Conservation (phyloP, 2,797 vertebrate species). For the Epinephelus malabaricus region DNA sequence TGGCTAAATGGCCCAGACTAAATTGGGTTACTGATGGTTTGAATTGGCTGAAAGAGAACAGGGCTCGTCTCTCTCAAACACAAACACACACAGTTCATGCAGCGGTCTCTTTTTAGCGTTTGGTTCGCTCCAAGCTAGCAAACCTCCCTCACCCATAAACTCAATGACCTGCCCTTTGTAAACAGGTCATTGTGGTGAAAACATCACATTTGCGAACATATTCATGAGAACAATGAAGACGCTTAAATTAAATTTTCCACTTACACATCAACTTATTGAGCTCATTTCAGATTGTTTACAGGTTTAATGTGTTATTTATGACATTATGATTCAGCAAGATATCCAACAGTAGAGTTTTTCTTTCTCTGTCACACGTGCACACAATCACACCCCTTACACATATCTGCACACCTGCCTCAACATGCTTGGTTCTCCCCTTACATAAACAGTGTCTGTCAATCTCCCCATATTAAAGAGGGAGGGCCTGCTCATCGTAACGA, state of each 20-base stretch:
- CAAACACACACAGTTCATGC: conserved; percentile 22
- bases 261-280: neutral
- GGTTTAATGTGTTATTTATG: neutral
- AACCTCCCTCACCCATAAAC: conserved; percentile 3
- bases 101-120: conserved; percentile 2
- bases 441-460: conserved; percentile 44
- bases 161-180: neutral
- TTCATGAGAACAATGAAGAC: neutral
- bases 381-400: conserved; percentile 24
- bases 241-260: neutral
- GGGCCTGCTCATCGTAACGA: neutral
- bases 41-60: conserved; percentile 47
- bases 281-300: neutral
- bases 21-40: conserved; percentile 48
- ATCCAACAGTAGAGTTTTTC: neutral
- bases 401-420: conserved; percentile 44
- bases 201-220: neutral
- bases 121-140: neutral
- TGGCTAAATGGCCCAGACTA: conserved; percentile 42
- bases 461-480: conserved; percentile 2
- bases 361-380: conserved; percentile 1
- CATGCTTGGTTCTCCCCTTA: conserved; percentile 35
- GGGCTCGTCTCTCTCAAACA: neutral
- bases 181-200: conserved; percentile 5
- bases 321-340: neutral